Conservation (phyloP, 2,113 vertebrate species). For the Oryzias celebensis region DNA sequence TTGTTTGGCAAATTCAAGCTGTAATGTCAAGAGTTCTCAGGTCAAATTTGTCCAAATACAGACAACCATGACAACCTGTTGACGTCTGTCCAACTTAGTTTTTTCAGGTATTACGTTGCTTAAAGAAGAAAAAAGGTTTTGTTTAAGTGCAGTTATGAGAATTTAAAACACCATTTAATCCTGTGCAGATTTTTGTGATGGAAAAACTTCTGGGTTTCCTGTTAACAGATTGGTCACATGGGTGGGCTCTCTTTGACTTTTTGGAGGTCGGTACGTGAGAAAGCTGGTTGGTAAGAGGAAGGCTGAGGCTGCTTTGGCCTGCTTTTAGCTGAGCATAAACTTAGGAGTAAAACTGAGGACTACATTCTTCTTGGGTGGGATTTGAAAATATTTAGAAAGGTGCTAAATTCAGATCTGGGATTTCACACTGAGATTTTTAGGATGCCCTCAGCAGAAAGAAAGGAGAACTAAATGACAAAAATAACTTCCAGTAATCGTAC, state of each 20-base stretch:
- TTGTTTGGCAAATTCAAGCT: background rate
- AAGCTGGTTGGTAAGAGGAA: background rate
- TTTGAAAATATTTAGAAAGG: conserved; percentile 8
- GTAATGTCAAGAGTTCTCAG: background rate
- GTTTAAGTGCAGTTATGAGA: no score
- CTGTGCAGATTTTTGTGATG: no score
- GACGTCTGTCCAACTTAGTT: background rate
- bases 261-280: conserved; percentile 3
- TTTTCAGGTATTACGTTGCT: background rate
- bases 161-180: no score
- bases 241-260: background rate
- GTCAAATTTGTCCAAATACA: background rate
- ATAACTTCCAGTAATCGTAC: no score
- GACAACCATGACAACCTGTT: background rate
- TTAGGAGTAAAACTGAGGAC: conserved; percentile 26
- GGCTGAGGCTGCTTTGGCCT: conserved; percentile 13
- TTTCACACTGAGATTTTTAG: conserved; percentile 24
- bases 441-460: background rate
- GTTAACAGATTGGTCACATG: no score
- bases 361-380: background rate
- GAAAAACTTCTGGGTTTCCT: no score
- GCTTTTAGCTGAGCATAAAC: conserved; percentile 24
- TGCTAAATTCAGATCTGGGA: conserved; percentile 27
- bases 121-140: no score
- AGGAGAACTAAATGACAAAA: background rate